Evolutionary conservation across 2,113 vertebrate species (phyloP).

Genomic region (Atherinomorus stipes): DNA sequence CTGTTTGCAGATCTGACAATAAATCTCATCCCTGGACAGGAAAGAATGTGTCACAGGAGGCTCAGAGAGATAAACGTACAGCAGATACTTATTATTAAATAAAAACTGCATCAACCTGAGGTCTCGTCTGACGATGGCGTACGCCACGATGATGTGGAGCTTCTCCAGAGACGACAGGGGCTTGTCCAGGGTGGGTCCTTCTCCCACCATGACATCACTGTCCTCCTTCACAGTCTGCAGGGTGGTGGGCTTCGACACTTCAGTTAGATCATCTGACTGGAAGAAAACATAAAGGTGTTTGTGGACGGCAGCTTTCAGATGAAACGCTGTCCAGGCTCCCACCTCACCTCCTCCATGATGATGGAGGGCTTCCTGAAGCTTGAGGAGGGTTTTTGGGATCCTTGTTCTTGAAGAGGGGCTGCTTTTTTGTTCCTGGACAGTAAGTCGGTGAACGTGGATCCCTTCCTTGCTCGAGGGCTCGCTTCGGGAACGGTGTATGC

Average conservation of each 20-base stretch:
- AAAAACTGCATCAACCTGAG: conserved; percentile 86
- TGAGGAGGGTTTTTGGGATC: conserved; percentile 6
- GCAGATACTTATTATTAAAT: neutral
- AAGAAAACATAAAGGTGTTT: neutral
- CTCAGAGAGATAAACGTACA: neutral
- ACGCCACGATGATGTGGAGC: conserved; percentile 91
- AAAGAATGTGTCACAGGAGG: conserved; percentile 8
- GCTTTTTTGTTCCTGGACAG: conserved; percentile 69
- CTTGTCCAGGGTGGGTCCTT: conserved; percentile 83
- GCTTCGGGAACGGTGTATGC: conserved; percentile 63
- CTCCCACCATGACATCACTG: conserved; percentile 77
- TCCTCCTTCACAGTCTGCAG: conserved; percentile 81
- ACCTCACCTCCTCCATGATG: conserved; percentile 78
- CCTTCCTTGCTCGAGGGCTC: conserved; percentile 56
- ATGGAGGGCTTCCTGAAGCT: conserved; percentile 69
- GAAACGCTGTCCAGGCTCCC: neutral
- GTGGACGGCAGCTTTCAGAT: neutral
- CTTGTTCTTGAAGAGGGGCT: conserved; percentile 48
- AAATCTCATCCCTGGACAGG: conserved; percentile 92
- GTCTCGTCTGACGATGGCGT: conserved; percentile 87
- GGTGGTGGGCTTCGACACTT: conserved; percentile 59
- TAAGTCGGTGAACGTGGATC: conserved; percentile 75
- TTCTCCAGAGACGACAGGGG: conserved; percentile 94
- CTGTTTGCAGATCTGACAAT: conserved; percentile 99
- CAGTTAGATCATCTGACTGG: conserved; percentile 53